Evolutionary conservation across 2,888 invertebrate species (phyloP), one percentile per base, ranked within the genome.

Genomic region (Tenthredo amoena): DNA sequence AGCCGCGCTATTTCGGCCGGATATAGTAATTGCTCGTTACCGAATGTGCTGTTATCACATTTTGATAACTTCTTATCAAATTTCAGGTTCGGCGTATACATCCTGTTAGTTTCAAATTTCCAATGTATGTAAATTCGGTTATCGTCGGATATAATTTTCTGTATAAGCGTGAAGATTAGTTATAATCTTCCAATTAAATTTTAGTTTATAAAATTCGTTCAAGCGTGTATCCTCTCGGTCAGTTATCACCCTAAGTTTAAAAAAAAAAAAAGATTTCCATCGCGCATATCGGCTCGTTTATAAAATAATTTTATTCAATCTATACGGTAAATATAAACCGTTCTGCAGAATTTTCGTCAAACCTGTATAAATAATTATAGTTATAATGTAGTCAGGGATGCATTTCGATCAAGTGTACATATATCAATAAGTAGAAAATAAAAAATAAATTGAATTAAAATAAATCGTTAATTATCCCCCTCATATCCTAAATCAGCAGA

Each of bases 221-320:
- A n/a, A n/a, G 15, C 15, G 15, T 47, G 15, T 0, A 10, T 43
- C 10, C 43, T 7, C 43, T 43, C 43, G 10, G 0, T 43, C 9
- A 15, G 10, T 12, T 43, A 12, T 10, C 43, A 43, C 43, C 12
- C 43, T 43, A 50, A 50, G 6, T n/a, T 50, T 50, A 0, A n/a
- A 5, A n/a, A 50, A 55, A 50, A 55, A n/a, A 55, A 55, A 5
- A 55, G 26, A 26, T 26, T 6, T 55, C 12, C 34, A 68, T 18
- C 5, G 68, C 4, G 31, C 18, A 68, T 9, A 6, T 31, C 31
- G 31, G 15, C 72, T 26, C 1, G 12, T 74, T 12, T 55, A 34
- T 34, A 77, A 77, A 77, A 77, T 77, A 31, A 77, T 77, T 77
- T 77, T 55, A 77, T 77, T 77, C 77, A 55, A 77, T 77, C 34